Percentiles rank a stretch among this genome's conserved stretches.
These are phyloP conservation scores for Petrocephalus microphthalmus DNA, from an alignment of 2,113 vertebrate species.

Conservation along the genomic window DNA sequence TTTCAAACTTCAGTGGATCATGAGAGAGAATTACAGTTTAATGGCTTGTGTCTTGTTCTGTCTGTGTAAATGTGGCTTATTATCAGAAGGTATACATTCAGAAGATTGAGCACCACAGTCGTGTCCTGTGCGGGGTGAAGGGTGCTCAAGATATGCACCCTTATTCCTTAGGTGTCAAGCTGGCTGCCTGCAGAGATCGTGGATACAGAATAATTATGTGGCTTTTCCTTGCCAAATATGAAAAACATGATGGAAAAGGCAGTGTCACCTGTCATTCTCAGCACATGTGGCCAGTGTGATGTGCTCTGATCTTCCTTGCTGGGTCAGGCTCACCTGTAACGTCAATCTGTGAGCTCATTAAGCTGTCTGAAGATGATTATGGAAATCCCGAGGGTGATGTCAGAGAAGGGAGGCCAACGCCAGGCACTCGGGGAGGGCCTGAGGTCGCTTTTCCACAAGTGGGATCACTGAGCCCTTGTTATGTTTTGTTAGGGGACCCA, in stretches of 20 bases:
- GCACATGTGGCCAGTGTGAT: not conserved
- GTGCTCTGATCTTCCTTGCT: not conserved
- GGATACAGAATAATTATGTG: not conserved
- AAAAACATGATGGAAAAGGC: not conserved
- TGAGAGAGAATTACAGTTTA: constrained; percentile 27
- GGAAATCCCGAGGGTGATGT: not conserved
- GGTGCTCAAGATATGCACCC: not conserved
- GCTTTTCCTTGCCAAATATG: not conserved
- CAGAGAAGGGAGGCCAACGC: not conserved
- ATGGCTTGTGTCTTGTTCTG: constrained; percentile 29
- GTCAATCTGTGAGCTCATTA: not conserved
- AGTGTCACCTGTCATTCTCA: not conserved
- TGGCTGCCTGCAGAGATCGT: not conserved
- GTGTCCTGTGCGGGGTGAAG: not conserved
- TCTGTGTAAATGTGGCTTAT: constrained; percentile 27
- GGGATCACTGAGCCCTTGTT: not conserved
- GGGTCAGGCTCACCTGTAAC: not conserved
- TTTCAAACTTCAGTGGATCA: constrained; percentile 31
- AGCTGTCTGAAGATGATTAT: not conserved
- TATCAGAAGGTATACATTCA: constrained; percentile 40
- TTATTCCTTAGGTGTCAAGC: not conserved
- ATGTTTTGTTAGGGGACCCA: not conserved
- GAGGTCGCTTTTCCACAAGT: not conserved
- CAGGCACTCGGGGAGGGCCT: not conserved
- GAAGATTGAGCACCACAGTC: constrained; percentile 6